A percentile compares a stretch with the other conserved stretches of the same genome.
These are phyloP conservation scores for Syngnathus scovelli DNA, from an alignment of 2,113 vertebrate species.

Conservation along the genomic window DNA sequence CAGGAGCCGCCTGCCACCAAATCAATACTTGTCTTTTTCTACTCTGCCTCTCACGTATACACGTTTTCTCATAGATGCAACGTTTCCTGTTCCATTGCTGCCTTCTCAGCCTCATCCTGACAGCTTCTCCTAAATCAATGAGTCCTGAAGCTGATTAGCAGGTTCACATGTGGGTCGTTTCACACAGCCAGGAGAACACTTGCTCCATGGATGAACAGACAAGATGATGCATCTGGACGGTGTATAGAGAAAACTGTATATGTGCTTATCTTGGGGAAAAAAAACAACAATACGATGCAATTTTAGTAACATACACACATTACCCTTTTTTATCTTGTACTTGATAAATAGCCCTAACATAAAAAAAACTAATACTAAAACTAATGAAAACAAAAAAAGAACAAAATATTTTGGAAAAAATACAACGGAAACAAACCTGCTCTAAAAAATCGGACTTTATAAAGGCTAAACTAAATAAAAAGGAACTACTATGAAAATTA, in stretches of 20 bases:
- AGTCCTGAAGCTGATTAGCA: constrained; percentile 45
- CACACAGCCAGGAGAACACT: constrained; percentile 25
- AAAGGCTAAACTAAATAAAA: no score
- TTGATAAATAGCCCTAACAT: no score
- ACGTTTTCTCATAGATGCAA: constrained; percentile 7
- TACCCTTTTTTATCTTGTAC: no score
- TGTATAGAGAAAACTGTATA: neutral
- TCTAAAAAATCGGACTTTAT: no score
- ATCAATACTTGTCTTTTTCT: constrained; percentile 51
- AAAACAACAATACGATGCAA: no score
- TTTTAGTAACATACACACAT: no score
- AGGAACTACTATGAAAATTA: no score
- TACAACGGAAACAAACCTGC: no score
- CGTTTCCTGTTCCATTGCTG: constrained; percentile 4
- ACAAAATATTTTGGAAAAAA: no score
- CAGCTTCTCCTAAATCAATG: constrained; percentile 50
- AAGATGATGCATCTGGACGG: neutral
- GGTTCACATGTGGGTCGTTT: constrained; percentile 56
- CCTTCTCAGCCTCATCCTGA: constrained; percentile 15
- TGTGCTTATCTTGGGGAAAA: no score
- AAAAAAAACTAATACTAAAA: no score
- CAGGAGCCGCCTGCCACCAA: constrained; percentile 46
- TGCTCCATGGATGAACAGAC: neutral
- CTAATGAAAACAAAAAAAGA: no score
- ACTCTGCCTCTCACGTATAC: constrained; percentile 5